Evolutionary conservation across 2,888 invertebrate genomes (phyloP).

Genomic region (Nebria salina): DNA sequence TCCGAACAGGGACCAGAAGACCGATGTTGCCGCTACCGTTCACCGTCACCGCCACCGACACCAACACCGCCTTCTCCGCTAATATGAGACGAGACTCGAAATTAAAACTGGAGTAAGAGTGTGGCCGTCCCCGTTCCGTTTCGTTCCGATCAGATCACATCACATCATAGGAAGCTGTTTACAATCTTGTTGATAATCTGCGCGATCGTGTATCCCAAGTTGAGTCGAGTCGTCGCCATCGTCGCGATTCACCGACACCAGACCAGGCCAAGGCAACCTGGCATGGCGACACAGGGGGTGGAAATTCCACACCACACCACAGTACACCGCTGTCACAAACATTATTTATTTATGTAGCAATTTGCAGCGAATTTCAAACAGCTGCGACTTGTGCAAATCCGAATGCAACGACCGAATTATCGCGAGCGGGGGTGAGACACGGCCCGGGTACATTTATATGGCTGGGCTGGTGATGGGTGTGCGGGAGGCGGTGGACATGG

Average conservation of each 20-base stretch:
- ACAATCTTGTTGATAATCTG: background rate
- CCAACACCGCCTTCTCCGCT: conserved; percentile 5
- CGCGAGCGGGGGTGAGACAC: conserved; percentile 4
- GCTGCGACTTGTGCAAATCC: conserved; percentile 54
- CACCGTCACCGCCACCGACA: conserved; percentile 15
- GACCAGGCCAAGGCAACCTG: conserved; percentile 11
- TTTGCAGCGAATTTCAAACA: conserved; percentile 54
- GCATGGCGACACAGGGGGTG: conserved; percentile 48
- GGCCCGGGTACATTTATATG: background rate
- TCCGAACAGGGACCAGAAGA: background rate
- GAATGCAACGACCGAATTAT: conserved; percentile 16
- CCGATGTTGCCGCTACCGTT: background rate
- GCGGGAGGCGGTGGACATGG: background rate
- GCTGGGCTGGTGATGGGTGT: background rate
- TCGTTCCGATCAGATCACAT: background rate
- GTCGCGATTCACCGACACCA: conserved; percentile 12
- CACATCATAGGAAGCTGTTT: background rate
- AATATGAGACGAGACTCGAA: background rate
- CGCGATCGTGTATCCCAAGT: conserved; percentile 2
- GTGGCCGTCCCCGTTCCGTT: background rate
- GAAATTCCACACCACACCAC: conserved; percentile 48
- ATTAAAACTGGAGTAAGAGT: background rate
- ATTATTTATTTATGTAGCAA: conserved; percentile 1
- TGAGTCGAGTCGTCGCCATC: conserved; percentile 7
- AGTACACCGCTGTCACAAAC: background rate